Percentiles rank a stretch among this genome's conserved stretches.
These are phyloP conservation scores for Paraescarpia echinospica DNA, from an alignment of 1,140 invertebrate species.

Conservation along the genomic window DNA sequence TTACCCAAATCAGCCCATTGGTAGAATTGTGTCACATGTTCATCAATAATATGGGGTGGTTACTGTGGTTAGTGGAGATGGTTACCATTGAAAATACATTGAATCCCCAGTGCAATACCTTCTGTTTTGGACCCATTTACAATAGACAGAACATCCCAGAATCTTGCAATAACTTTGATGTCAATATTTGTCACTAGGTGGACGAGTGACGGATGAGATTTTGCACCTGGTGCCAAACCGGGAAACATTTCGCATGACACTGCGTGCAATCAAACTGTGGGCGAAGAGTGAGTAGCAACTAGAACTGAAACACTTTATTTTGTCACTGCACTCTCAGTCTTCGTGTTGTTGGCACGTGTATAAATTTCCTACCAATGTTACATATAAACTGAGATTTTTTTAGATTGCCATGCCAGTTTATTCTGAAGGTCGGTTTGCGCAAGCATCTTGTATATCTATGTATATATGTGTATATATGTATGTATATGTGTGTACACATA, in stretches of 20 bases:
- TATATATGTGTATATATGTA: no score
- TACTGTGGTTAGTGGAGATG: no score
- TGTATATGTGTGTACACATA: no score
- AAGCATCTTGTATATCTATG: no score
- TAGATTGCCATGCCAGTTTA: no score
- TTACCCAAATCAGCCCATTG: no score
- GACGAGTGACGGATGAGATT: conserved; percentile 98
- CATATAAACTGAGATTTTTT: neutral
- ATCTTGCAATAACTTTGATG: neutral
- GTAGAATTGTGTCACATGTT: no score
- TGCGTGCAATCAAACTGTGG: conserved; percentile 97
- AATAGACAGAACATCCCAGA: neutral
- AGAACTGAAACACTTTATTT: conserved; percentile 38
- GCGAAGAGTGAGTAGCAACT: conserved; percentile 77
- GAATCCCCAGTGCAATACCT: neutral
- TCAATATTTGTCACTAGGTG: conserved; percentile 63
- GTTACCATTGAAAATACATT: no score
- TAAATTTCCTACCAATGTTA: neutral
- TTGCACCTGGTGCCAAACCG: conserved; percentile 91
- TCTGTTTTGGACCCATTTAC: neutral
- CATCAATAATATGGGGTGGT: no score
- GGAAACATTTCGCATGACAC: conserved; percentile 88
- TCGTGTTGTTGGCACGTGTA: neutral
- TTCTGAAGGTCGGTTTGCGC: neutral
- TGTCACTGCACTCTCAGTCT: neutral